A percentile compares a stretch with the other conserved stretches of the same genome.
phyloP scores from a whole-genome alignment of 2,888 invertebrate genomes.

The Andrena chrysosceles region DNA sequence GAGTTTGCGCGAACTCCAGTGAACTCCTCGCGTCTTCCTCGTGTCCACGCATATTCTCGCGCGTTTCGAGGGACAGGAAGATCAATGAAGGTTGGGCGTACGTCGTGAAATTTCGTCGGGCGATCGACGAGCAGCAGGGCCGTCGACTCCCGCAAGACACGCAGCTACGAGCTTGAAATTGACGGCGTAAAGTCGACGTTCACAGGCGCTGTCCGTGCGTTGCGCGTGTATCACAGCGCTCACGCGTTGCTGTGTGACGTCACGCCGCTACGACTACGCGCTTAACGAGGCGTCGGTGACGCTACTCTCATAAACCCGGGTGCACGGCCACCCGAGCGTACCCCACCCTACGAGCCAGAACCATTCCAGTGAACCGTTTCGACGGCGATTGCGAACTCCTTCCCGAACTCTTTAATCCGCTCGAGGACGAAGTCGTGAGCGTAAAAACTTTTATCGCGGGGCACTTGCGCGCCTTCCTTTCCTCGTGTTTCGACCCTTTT shows the following conservation, averaged over 20 bases:
- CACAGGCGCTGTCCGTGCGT: conserved; percentile 32
- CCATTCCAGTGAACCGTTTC: conserved; percentile 36
- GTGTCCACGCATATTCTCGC: not conserved
- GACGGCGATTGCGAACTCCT: conserved; percentile 38
- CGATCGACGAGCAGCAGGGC: conserved; percentile 4
- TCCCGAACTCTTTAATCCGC: conserved; percentile 45
- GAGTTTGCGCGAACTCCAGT: too few relatives aligned
- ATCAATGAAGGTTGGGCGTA: conserved; percentile 7
- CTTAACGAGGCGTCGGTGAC: conserved; percentile 73
- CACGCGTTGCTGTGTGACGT: conserved; percentile 65
- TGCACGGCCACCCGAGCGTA: conserved; percentile 35
- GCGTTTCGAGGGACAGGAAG: not conserved
- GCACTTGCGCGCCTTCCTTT: not conserved
- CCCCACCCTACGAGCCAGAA: not conserved
- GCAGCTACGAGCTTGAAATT: conserved; percentile 50
- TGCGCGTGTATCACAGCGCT: conserved; percentile 10
- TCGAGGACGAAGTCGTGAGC: not conserved
- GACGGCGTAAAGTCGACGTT: conserved; percentile 57
- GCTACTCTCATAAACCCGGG: conserved; percentile 73
- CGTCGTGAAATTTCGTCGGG: not conserved
- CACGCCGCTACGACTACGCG: conserved; percentile 54
- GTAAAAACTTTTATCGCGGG: conserved; percentile 8
- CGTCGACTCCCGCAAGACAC: conserved; percentile 32
- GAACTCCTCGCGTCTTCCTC: too few relatives aligned
- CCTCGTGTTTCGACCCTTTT: not conserved